Conservation (phyloP, 2,888 invertebrate species). For the Diarsia dahlii region DNA sequence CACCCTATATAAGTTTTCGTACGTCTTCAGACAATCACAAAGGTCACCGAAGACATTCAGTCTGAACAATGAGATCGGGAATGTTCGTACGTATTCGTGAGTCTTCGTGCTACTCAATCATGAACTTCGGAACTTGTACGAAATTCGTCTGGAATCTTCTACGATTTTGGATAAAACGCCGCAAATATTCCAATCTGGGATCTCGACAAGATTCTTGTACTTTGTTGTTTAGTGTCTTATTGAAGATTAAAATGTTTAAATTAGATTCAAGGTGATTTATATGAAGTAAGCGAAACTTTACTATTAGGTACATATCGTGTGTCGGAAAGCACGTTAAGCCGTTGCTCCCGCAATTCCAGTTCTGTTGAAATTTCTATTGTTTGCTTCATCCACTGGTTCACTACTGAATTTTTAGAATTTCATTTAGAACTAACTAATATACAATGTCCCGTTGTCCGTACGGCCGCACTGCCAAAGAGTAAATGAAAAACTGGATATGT, state of each 20-base stretch:
- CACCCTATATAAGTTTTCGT: not conserved
- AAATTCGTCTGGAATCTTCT: conserved; percentile 25
- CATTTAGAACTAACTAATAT: not conserved
- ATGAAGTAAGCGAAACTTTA: not conserved
- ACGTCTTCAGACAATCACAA: conserved; percentile 15
- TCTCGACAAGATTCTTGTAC: conserved; percentile 4
- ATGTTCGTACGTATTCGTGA: conserved; percentile 39
- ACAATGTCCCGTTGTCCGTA: not conserved
- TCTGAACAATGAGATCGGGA: conserved; percentile 34
- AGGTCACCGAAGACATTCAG: conserved; percentile 12
- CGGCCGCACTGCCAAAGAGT: not conserved
- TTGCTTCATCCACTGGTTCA: not conserved
- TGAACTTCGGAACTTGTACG: conserved; percentile 15
- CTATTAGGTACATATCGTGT: too few species aligned
- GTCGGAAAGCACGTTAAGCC: too few species aligned
- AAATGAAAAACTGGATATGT: not conserved
- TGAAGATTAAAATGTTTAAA: not conserved
- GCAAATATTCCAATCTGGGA: conserved; percentile 20
- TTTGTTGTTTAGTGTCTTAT: not conserved
- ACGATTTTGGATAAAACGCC: conserved; percentile 11
- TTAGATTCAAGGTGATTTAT: not conserved
- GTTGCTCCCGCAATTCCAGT: not conserved
- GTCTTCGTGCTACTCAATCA: conserved; percentile 27
- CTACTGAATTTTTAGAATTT: not conserved
- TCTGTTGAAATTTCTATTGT: not conserved